Evolutionary conservation across 1,140 invertebrate genomes (phyloP), one percentile per base, ranked within the genome.

Genomic region (Diabrotica undecimpunctata): DNA sequence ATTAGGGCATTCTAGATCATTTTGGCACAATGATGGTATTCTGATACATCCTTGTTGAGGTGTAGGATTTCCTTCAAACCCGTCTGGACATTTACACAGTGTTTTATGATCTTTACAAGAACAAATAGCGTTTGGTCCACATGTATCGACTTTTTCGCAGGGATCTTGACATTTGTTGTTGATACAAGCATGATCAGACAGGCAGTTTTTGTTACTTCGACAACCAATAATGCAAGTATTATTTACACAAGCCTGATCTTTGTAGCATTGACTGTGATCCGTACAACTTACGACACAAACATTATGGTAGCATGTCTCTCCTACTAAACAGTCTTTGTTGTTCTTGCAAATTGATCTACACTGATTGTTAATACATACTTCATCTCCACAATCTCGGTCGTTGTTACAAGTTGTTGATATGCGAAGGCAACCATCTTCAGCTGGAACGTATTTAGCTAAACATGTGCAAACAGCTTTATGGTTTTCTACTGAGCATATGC

Each of bases 21-120:
- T 82, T 66, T 81, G 75, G 74, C 93, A 95, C 7, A 81, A 73
- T 46, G 79, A 81, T 10, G 90, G 87, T 62, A 91, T 86, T 70
- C 94, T 80, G 9, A 94, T 87, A 74, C 94, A 96, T 4, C 93
- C 93, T 80, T 95, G 89, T 75, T 94, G 85, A 5, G 94, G 87
- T n/a, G 88, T 90, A n/a, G 92, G 93, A 71, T 90, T 92, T 6
- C 90, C 92, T 76, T 91, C 87, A 75, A 95, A 95, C 39, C 91
- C 91, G 38, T 84, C 75, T 0, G 92, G 92, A 75, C 94, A 96
- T 55, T 84, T 83, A 76, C 94, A 96, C 25, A 83, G 80, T 3
- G 87, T 87, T 12, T 81, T 82, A 72, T 93, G 91, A 72, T 91
- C 84, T 12, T 84, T 74, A 71, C 88, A 89, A 54, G 82, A 86